Evolutionary conservation across 2,797 vertebrate genomes (phyloP).

Genomic region (Nannoperca australis): DNA sequence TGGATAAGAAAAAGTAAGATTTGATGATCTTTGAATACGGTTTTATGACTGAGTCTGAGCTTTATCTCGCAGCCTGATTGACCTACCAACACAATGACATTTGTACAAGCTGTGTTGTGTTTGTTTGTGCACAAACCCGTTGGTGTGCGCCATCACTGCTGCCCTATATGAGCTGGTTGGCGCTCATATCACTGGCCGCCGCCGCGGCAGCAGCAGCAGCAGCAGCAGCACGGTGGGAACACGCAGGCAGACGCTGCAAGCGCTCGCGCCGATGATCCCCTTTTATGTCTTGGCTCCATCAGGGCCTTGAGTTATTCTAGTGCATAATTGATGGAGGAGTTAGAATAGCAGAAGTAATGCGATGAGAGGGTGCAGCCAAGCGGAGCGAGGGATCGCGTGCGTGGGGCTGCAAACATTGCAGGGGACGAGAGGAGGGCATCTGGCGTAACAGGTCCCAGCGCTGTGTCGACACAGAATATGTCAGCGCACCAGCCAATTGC

Average conservation of each 20-base stretch:
- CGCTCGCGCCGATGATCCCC: slow-evolving; percentile 90
- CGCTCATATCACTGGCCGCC: slow-evolving; percentile 82
- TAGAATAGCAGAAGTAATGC: slow-evolving; percentile 99
- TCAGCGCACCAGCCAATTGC: slow-evolving; percentile 74
- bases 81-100: slow-evolving; percentile 52
- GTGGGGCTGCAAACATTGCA: slow-evolving; percentile 84
- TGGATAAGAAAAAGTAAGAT: background rate
- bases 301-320: slow-evolving; percentile 96
- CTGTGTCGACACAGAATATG: slow-evolving; percentile 74
- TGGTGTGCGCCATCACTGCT: slow-evolving; percentile 17
- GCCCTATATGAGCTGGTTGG: slow-evolving; percentile 48
- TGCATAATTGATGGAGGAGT: slow-evolving; percentile 99
- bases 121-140: slow-evolving; percentile 24
- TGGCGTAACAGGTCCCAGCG: slow-evolving; percentile 79
- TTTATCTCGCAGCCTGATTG: slow-evolving; percentile 8
- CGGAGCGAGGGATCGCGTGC: slow-evolving; percentile 85
- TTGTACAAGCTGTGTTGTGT: background rate
- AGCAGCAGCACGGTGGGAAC: slow-evolving; percentile 78
- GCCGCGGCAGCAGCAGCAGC: background rate
- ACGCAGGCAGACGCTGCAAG: slow-evolving; percentile 87
- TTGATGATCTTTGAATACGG: background rate
- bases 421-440: slow-evolving; percentile 85
- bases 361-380: slow-evolving; percentile 89
- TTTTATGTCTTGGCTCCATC: slow-evolving; percentile 92
- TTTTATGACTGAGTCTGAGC: background rate